Percentiles rank a stretch among this genome's conserved stretches.
Evolutionary conservation across 2,113 vertebrate genomes (phyloP).

Genomic region (Dascyllus trimaculatus): DNA sequence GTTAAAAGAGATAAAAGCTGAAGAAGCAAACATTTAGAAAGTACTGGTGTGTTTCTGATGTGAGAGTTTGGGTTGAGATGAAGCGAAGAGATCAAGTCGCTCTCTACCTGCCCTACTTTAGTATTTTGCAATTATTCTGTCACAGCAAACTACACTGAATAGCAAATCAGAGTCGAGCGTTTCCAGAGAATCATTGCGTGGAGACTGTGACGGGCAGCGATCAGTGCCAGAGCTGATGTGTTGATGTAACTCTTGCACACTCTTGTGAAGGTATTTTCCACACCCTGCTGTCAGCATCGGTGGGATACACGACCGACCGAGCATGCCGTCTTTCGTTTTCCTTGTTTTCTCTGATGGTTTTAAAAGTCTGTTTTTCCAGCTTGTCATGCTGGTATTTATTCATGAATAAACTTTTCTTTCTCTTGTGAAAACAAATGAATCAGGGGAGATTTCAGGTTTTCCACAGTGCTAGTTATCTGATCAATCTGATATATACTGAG

Average conservation of each 20-base stretch:
- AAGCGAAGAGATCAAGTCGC: neutral
- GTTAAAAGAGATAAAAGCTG: no score
- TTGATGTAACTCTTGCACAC: constrained; percentile 12
- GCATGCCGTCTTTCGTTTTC: neutral
- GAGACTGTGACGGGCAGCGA: neutral
- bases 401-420: no score
- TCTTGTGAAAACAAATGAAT: no score
- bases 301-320: neutral
- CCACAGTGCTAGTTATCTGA: no score
- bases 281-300: constrained; percentile 15
- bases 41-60: no score
- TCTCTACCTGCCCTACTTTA: neutral
- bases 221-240: neutral
- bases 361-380: no score
- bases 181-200: neutral
- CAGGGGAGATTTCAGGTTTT: no score
- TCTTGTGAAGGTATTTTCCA: constrained; percentile 29
- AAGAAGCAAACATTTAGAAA: no score
- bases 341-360: neutral
- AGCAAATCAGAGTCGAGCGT: neutral
- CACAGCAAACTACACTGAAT: neutral
- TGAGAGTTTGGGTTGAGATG: neutral
- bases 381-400: no score
- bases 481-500: no score
- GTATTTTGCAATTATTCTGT: no score